phyloP scores from a whole-genome alignment of 2,888 invertebrate species.

The Microplitis deprimator region DNA sequence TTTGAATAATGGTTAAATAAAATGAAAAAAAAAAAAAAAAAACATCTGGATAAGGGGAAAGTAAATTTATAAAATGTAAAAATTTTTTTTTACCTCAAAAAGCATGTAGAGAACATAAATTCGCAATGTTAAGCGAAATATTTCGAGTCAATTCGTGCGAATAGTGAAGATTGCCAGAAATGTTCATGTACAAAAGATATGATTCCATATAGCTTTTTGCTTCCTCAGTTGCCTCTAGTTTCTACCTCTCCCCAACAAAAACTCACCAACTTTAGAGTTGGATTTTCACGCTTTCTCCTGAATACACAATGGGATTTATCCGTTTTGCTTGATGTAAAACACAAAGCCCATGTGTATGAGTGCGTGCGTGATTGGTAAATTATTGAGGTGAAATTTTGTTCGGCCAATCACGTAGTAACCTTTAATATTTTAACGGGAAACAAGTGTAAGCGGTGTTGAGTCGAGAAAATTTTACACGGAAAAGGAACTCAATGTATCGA shows the following conservation, averaged over 20 bases:
- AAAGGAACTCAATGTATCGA: background rate
- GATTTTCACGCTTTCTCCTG: slow-evolving; percentile 64
- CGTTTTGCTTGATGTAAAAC: slow-evolving; percentile 63
- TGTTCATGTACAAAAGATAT: slow-evolving; percentile 33
- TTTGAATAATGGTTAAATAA: no score
- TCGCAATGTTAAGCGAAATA: slow-evolving; percentile 59
- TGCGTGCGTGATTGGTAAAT: slow-evolving; percentile 70
- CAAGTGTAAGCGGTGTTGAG: slow-evolving; percentile 39
- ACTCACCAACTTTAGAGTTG: slow-evolving; percentile 53
- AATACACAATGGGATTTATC: slow-evolving; percentile 71
- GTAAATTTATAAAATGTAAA: background rate
- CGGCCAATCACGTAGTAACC: slow-evolving; percentile 69
- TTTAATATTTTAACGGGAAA: slow-evolving; percentile 67
- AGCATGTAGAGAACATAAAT: slow-evolving; percentile 53
- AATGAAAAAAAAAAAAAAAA: background rate
- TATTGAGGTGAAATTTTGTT: slow-evolving; percentile 68
- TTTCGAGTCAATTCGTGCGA: slow-evolving; percentile 62
- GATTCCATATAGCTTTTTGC: slow-evolving; percentile 1
- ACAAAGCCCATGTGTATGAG: slow-evolving; percentile 67
- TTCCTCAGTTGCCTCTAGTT: slow-evolving; percentile 38
- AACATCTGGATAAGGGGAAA: background rate
- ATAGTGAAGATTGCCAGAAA: slow-evolving; percentile 52
- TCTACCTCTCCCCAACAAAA: slow-evolving; percentile 51
- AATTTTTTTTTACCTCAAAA: background rate
- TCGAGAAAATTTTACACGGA: background rate